A percentile compares a stretch with the other conserved stretches of the same genome.
These are phyloP conservation scores for Drosophila albomicans DNA, from an alignment of 1,140 invertebrate genomes.

Conservation along the genomic window DNA sequence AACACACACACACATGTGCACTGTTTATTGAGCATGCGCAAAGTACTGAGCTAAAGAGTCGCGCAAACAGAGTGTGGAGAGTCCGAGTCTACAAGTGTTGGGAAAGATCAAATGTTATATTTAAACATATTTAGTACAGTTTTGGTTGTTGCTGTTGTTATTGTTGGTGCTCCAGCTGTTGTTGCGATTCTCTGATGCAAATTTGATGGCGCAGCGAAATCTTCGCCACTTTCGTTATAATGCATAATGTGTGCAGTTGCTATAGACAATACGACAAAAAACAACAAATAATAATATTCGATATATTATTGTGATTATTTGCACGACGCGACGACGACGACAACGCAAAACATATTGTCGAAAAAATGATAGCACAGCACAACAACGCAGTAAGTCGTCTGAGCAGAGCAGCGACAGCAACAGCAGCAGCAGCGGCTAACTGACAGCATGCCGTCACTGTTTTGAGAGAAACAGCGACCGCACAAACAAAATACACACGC, in stretches of 20 bases:
- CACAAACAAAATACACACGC: slow-evolving; percentile 17
- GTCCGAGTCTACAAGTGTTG: slow-evolving; percentile 15
- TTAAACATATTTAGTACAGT: slow-evolving; percentile 37
- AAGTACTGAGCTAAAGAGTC: slow-evolving; percentile 18
- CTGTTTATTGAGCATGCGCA: slow-evolving; percentile 23
- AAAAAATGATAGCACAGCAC: slow-evolving; percentile 68
- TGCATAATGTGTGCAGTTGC: slow-evolving; percentile 37
- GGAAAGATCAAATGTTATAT: slow-evolving; percentile 23
- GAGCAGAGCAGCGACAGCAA: slow-evolving; percentile 27
- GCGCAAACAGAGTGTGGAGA: not conserved
- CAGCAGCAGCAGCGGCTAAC: slow-evolving; percentile 26
- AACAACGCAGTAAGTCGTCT: slow-evolving; percentile 67
- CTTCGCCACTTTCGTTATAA: slow-evolving; percentile 26
- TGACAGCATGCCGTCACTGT: slow-evolving; percentile 8
- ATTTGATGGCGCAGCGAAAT: not conserved
- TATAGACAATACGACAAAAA: not conserved
- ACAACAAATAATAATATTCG: slow-evolving; percentile 1
- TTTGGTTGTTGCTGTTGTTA: slow-evolving; percentile 19
- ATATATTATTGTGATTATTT: slow-evolving; percentile 5
- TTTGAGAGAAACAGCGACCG: slow-evolving; percentile 8
- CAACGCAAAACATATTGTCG: slow-evolving; percentile 71
- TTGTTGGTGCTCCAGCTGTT: slow-evolving; percentile 20
- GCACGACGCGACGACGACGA: slow-evolving; percentile 61
- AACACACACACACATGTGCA: slow-evolving; percentile 2
- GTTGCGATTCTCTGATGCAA: slow-evolving; percentile 18